These are phyloP conservation scores for Leptobrachium leishanense DNA, from an alignment of 2,113 vertebrate genomes.

Conservation along the genomic window DNA sequence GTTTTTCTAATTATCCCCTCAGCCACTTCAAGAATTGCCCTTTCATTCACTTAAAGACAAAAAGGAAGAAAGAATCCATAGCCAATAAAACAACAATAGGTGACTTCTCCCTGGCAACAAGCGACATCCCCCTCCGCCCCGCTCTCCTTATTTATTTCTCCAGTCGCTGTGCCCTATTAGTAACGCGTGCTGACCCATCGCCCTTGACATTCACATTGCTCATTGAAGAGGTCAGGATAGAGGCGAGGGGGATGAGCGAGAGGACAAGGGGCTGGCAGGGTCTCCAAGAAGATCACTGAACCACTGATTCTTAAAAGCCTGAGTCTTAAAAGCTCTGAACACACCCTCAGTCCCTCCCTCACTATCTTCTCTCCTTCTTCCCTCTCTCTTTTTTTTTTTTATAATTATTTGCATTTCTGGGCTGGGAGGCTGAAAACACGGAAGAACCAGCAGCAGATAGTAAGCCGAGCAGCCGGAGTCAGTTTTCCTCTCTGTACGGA, in stretches of 20 bases:
- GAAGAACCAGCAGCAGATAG: conserved; percentile 52
- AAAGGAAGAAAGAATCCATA: conserved; percentile 51
- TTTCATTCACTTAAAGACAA: not conserved
- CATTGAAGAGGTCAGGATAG: conserved; percentile 44
- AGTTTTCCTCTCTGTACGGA: not conserved
- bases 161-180: conserved; percentile 61
- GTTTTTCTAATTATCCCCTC: not conserved
- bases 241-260: not conserved
- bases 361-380: conserved; percentile 54
- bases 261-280: not conserved
- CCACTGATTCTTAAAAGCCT: conserved; percentile 61
- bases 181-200: conserved; percentile 62
- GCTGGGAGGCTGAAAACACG: conserved; percentile 65
- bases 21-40: not conserved
- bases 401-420: conserved; percentile 66
- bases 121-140: conserved; percentile 52
- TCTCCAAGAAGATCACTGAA: conserved; percentile 50
- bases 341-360: conserved; percentile 55
- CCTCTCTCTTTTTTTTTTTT: conserved; percentile 54
- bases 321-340: conserved; percentile 56
- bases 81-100: conserved; percentile 62
- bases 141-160: conserved; percentile 36
- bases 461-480: conserved; percentile 49
- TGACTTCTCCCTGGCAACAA: conserved; percentile 66
- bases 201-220: conserved; percentile 68